A percentile compares a stretch with the other conserved stretches of the same genome.
phyloP scores from a whole-genome alignment of 2,888 invertebrate species.

The Ectemnius continuus region DNA sequence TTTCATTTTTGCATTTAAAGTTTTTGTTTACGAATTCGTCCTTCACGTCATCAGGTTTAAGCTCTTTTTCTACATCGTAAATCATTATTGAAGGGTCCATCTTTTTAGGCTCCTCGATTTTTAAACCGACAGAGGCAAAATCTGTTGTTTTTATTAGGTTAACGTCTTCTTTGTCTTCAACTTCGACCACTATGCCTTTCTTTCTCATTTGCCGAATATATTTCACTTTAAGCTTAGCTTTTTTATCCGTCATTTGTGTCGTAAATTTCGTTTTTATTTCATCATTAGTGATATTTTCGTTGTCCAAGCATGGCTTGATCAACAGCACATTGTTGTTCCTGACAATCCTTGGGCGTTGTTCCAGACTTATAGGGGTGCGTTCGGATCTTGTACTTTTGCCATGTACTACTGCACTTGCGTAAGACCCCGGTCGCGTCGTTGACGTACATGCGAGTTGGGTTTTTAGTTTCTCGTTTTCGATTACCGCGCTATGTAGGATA shows the following conservation, averaged over 20 bases:
- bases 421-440: no score
- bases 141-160: no score
- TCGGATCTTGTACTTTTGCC: no score
- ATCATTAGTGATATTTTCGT: not conserved
- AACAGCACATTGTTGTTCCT: no score
- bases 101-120: constrained; percentile 10
- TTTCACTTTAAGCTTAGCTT: not conserved
- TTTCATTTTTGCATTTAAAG: not conserved
- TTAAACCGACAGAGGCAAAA: not conserved
- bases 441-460: no score
- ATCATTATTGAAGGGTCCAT: constrained; percentile 10
- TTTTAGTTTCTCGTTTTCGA: no score
- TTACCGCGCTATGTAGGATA: no score
- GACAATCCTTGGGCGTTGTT: no score
- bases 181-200: constrained; percentile 3
- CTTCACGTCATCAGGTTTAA: not conserved
- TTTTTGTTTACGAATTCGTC: not conserved
- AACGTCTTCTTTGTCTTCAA: not conserved
- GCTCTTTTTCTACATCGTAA: constrained; percentile 14
- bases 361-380: no score
- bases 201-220: constrained; percentile 8
- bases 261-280: constrained; percentile 7
- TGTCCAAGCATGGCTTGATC: no score
- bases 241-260: not conserved
- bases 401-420: no score